A percentile compares a stretch with the other conserved stretches of the same genome.
Conservation (phyloP, 2,797 vertebrate genomes). For the Sternotherus odoratus region DNA sequence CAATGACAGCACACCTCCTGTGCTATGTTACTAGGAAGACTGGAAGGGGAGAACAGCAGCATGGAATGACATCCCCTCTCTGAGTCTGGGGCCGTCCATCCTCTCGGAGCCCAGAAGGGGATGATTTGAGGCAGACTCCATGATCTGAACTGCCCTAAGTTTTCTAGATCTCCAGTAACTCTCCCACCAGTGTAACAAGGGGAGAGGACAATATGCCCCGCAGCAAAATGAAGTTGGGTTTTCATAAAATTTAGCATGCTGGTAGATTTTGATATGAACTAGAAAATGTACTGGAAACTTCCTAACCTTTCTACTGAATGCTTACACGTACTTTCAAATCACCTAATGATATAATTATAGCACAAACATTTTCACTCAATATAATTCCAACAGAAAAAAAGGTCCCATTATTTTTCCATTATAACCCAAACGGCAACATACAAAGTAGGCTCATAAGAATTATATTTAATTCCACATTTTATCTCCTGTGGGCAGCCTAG, state of each 20-base stretch:
- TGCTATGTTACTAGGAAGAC: not conserved
- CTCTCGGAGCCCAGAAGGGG: not conserved
- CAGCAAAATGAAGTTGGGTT: conserved; percentile 29
- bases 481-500: not conserved
- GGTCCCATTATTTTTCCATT: conserved; percentile 1
- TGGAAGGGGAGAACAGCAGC: not conserved
- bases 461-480: conserved; percentile 25
- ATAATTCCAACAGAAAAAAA: not conserved
- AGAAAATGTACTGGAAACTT: conserved; percentile 40
- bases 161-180: conserved; percentile 34
- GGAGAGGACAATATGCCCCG: not conserved
- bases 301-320: not conserved
- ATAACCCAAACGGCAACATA: not conserved
- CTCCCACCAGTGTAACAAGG: not conserved
- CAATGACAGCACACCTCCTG: not conserved
- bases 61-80: not conserved
- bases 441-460: not conserved
- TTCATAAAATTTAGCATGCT: not conserved
- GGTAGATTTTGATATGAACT: conserved; percentile 14
- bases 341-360: conserved; percentile 4
- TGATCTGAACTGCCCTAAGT: conserved; percentile 39
- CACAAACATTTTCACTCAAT: not conserved
- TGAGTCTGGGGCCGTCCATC: not conserved
- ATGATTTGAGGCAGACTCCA: not conserved
- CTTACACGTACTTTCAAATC: not conserved